Conservation (phyloP, 1,140 invertebrate species). For the Drosophila yakuba region DNA sequence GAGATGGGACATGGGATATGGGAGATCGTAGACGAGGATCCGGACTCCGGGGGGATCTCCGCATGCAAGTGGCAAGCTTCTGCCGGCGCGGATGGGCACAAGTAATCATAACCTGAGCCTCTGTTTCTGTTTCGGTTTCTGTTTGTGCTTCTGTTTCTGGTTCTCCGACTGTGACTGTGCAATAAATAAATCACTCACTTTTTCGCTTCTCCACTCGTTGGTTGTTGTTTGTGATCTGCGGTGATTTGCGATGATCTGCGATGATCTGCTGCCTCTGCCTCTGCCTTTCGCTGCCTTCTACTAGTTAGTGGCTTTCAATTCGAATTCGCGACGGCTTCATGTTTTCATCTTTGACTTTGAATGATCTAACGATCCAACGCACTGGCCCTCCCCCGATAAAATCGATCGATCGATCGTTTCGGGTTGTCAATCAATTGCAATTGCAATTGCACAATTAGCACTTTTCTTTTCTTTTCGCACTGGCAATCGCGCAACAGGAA, state of each 20-base stretch:
- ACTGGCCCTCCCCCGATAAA: neutral
- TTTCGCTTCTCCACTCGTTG: constrained; percentile 58
- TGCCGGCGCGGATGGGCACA: constrained; percentile 9
- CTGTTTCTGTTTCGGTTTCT: neutral
- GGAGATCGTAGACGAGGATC: neutral
- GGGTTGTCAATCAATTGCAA: constrained; percentile 4
- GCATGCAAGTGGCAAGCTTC: constrained; percentile 13
- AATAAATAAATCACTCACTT: constrained; percentile 73
- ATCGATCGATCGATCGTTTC: neutral
- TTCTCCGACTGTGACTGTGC: constrained; percentile 4
- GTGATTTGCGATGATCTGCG: constrained; percentile 5
- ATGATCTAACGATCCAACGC: constrained; percentile 11
- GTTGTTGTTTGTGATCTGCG: constrained; percentile 33
- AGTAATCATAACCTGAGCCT: constrained; percentile 29
- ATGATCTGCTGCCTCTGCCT: constrained; percentile 12
- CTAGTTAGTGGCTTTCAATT: constrained; percentile 19
- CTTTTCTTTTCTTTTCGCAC: constrained; percentile 38
- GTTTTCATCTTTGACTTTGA: constrained; percentile 8
- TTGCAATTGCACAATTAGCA: constrained; percentile 19
- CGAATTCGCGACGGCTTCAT: constrained; percentile 47
- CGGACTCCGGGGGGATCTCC: neutral
- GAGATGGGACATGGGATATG: neutral
- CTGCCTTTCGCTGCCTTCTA: constrained; percentile 22
- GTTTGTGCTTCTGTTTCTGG: neutral
- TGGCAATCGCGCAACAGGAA: neutral